phyloP scores from a whole-genome alignment of 2,888 invertebrate species.

The Lepidonotus clava region DNA sequence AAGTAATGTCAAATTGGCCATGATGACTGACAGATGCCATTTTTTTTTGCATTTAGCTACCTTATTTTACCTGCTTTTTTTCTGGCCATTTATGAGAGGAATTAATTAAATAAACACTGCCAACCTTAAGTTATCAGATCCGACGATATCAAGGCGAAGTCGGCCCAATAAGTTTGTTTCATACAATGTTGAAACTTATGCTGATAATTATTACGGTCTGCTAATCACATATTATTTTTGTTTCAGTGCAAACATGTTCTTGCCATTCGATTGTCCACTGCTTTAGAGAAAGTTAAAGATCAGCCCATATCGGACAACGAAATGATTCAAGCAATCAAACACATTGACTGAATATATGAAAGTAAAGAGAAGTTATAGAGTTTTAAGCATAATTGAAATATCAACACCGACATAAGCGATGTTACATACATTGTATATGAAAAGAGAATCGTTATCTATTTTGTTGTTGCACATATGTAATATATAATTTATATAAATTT shows the following conservation, averaged over 20 bases:
- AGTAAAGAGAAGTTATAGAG: no score
- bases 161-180: background rate
- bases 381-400: no score
- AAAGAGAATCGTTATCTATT: no score
- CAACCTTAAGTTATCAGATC: background rate
- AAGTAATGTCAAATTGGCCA: background rate
- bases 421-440: no score
- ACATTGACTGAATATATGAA: slow-evolving; percentile 69
- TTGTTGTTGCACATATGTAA: no score
- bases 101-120: background rate
- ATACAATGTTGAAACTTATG: background rate
- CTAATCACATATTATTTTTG: slow-evolving; percentile 53
- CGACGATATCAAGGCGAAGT: background rate
- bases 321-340: slow-evolving; percentile 65
- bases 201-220: background rate
- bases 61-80: background rate
- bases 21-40: background rate
- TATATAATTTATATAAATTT: no score
- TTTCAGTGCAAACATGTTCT: slow-evolving; percentile 76
- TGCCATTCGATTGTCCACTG: slow-evolving; percentile 70
- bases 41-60: background rate
- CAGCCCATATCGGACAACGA: slow-evolving; percentile 68
- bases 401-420: no score
- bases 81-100: background rate
- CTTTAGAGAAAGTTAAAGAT: slow-evolving; percentile 66